phyloP scores from a whole-genome alignment of 92 coral and sea anemone genomes.

The Paramuricea clavata region DNA sequence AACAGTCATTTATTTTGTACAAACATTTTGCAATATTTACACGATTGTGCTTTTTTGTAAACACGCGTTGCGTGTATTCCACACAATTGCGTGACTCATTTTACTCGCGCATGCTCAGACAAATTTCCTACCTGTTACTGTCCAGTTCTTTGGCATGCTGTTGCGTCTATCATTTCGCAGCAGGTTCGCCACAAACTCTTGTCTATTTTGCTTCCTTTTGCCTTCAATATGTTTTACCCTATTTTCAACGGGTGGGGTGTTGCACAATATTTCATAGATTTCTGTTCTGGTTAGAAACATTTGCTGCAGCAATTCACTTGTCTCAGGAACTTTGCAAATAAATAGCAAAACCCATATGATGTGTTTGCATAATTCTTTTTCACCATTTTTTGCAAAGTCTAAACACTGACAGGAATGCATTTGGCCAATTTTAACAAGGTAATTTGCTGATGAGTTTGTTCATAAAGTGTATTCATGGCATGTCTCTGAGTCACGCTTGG shows the following conservation, averaged over 20 bases:
- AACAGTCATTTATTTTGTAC: no score
- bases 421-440: neutral
- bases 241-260: neutral
- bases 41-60: no score
- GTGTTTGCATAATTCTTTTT: constrained; percentile 2
- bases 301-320: neutral
- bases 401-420: neutral
- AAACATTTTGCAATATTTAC: no score
- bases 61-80: no score
- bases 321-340: neutral
- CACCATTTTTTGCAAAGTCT: neutral
- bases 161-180: neutral
- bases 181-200: neutral
- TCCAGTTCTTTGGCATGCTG: neutral
- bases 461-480: neutral
- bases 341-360: neutral
- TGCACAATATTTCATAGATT: neutral
- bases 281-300: neutral
- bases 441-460: neutral
- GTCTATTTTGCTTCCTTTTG: neutral
- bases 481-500: no score
- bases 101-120: no score
- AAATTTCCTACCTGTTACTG: no score
- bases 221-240: neutral
- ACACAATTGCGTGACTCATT: no score